Evolutionary conservation across 2,888 invertebrate genomes (phyloP), one percentile per base, ranked within the genome.

Genomic region (Bhutanitis thaidina): DNA sequence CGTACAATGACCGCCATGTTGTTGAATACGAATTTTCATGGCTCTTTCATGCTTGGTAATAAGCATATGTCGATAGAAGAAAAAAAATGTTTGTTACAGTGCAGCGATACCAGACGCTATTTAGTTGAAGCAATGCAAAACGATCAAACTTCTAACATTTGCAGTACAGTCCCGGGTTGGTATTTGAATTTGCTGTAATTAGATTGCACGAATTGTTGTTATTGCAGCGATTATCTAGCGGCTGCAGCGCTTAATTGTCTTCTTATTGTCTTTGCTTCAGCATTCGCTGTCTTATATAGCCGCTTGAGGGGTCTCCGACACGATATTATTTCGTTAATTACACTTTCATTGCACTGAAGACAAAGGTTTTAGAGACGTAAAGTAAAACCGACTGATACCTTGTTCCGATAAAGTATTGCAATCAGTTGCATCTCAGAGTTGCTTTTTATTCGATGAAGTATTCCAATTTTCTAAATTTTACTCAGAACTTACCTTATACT

Each of bases 161-260:
- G 13, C 25, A 2, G 20, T 40, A 14, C 29, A 10, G 36, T 45
- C 45, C 43, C 15, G 45, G 29, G 13, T 30, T 16, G 46, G 55
- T 62, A 65, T 65, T 62, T 51, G 60, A 61, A 63, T 63, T 61
- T 52, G 49, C 55, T 61, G 74, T 75, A 82, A 83, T 86, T 80
- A 77, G 73, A 81, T 71, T 67, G 65, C 67, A 72, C 66, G 69
- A 80, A 75, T 76, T 74, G 81, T 78, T 80, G 77, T 81, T 79
- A 80, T 61, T 60, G 56, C 67, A 54, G 65, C 73, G 69, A 77
- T 83, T 83, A 80, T 77, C 68, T 70, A 61, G 66, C 61, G 67
- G 65, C 65, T 74, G 71, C 73, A 67, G 63, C 62, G 62, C 59
- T 63, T 67, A 76, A 72, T 64, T 65, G 67, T 61, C 63, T 62